Base-by-base conservation (phyloP, 1,140 invertebrate species). In the Cotesia vestalis region DNA sequence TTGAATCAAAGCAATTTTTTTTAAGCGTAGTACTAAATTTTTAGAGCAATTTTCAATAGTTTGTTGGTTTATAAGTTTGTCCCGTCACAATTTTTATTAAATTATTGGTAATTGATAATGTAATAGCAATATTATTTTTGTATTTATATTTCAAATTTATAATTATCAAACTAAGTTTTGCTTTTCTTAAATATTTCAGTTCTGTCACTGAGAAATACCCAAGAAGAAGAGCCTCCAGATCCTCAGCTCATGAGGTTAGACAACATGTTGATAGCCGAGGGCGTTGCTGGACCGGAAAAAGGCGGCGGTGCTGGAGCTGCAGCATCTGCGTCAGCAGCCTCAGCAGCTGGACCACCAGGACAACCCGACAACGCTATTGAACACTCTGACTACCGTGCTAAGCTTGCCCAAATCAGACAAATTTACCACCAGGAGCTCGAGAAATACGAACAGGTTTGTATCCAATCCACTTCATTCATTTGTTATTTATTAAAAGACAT, bases 241-340 rank as follows among this genome's bases (percentile, higher is more conserved):
- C 98, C 98, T 0, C 98, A 99, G 84, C 88, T 99, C 72, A 99
- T 99, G 96, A 90, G 98, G 77, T 87, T 99, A 82, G 98, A 99
- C 88, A 99, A 99, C 87, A 99, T 99, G 98, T 89, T 99, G 82
- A 98, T 99, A 77, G 98, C 98, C 0, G 98, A 99, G 87, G 98
- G 98, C 51, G 98, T 99, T 11, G 97, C 97, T 4, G 98, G 98
- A 0, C 97, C 97, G 0, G 98, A 99, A 82, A 99, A 98, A 84
- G 96, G 96, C 14, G 96, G 96, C 12, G 96, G 96, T 0, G 94
- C 95, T 0, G 94, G 94, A 4, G 95, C 95, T 1, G 96, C 97
- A 4, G 95, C 96, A 0, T 96, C 94, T 38, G 94, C 94, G 4
- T 94, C 94, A 0, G 96, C 96, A 12, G 96, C 96, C 11, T 95